Evolutionary conservation across 2,888 invertebrate species (phyloP).

Genomic region (Lasioglossum morio): DNA sequence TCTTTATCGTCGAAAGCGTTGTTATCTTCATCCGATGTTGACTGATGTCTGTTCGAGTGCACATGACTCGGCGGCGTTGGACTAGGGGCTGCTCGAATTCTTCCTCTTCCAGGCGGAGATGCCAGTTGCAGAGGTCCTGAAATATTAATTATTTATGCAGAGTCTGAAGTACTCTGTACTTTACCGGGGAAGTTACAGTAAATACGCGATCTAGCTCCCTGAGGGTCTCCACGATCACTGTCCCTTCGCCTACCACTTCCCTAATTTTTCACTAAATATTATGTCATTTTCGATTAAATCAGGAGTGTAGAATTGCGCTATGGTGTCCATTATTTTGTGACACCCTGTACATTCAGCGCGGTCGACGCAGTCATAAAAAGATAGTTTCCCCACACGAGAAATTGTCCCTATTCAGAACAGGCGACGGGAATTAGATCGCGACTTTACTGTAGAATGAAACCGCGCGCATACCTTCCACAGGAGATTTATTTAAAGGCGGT

Average conservation of each 20-base stretch:
- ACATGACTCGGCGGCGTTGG: constrained; percentile 84
- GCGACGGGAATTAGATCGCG: too few relatives aligned
- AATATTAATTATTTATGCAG: constrained; percentile 21
- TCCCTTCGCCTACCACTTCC: too few relatives aligned
- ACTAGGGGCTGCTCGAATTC: constrained; percentile 86
- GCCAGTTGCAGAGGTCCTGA: constrained; percentile 81
- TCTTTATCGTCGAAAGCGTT: constrained; percentile 84
- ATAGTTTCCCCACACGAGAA: too few relatives aligned
- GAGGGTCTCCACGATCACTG: too few relatives aligned
- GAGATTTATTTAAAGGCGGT: constrained; percentile 85
- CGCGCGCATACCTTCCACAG: constrained; percentile 75
- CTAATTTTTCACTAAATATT: too few relatives aligned
- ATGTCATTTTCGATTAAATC: too few relatives aligned
- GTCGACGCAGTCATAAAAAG: too few relatives aligned
- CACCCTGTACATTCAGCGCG: too few relatives aligned
- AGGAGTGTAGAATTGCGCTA: too few relatives aligned
- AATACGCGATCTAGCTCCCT: too few relatives aligned
- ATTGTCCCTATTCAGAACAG: too few relatives aligned
- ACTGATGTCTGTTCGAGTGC: constrained; percentile 78
- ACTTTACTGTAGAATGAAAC: background rate
- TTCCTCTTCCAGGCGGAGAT: constrained; percentile 83
- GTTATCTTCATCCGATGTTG: constrained; percentile 85
- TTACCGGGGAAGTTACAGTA: background rate
- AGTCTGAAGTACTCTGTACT: background rate
- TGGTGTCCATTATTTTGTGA: too few relatives aligned